Percentiles rank a stretch among this genome's conserved stretches.
phyloP scores from a whole-genome alignment of 2,888 invertebrate species.

The Crematogaster levior region DNA sequence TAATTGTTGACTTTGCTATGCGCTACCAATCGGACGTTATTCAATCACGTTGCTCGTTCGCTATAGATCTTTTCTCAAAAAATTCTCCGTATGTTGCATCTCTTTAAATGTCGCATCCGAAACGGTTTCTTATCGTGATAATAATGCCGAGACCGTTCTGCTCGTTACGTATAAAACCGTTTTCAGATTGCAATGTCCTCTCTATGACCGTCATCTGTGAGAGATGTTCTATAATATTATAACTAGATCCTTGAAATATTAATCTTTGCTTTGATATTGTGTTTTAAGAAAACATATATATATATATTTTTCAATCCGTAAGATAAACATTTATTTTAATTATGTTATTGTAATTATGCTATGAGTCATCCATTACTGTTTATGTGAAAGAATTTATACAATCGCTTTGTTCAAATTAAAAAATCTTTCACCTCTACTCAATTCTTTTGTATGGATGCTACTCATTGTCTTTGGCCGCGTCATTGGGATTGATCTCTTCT shows the following conservation, averaged over 20 bases:
- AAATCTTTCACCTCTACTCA: background rate
- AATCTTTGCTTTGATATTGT: background rate
- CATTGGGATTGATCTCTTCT: conserved; percentile 10
- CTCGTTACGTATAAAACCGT: conserved; percentile 39
- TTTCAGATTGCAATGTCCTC: background rate
- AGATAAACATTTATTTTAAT: background rate
- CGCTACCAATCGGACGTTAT: background rate
- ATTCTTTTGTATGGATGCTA: background rate
- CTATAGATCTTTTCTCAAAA: background rate
- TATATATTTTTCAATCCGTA: background rate
- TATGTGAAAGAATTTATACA: background rate
- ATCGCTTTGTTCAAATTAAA: background rate
- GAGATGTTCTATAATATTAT: conserved; percentile 22
- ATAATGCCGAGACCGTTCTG: conserved; percentile 45
- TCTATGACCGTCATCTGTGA: background rate
- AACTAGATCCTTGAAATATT: background rate
- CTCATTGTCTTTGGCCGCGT: background rate
- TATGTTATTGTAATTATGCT: background rate
- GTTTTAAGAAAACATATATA: background rate
- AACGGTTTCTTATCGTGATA: conserved; percentile 37
- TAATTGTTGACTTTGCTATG: conserved; percentile 11
- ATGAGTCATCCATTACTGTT: background rate
- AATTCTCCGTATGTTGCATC: background rate
- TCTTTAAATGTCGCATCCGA: conserved; percentile 7
- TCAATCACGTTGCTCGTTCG: background rate